A percentile compares a stretch with the other conserved stretches of the same genome.
Conservation (phyloP, 2,797 vertebrate genomes). For the Enteromius radiatus region DNA sequence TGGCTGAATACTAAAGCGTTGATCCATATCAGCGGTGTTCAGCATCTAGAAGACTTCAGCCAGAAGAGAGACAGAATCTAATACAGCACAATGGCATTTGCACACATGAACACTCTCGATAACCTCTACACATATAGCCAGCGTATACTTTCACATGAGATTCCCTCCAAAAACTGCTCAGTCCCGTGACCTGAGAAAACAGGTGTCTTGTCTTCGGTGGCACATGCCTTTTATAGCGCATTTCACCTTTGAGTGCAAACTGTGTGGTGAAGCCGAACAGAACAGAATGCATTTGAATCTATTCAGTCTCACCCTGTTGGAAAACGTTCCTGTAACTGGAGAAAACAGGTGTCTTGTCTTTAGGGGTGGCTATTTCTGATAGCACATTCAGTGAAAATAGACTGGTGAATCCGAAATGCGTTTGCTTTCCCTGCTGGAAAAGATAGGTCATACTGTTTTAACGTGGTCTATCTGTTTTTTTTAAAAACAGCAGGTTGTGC, state of each 20-base stretch:
- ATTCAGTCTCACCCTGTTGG: conserved; percentile 14
- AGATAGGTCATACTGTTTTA: background rate
- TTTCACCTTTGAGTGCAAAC: conserved; percentile 27
- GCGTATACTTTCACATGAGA: background rate
- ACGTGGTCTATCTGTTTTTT: background rate
- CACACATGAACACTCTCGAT: conserved; percentile 34
- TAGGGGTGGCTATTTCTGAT: conserved; percentile 2
- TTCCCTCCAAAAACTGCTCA: conserved; percentile 1
- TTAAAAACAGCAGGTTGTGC: background rate
- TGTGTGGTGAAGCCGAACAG: background rate
- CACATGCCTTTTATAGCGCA: background rate
- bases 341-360: conserved; percentile 24
- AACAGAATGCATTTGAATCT: background rate
- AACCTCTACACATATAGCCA: conserved; percentile 7
- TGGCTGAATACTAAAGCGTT: conserved; percentile 53
- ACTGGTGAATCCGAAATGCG: background rate
- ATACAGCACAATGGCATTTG: conserved; percentile 33
- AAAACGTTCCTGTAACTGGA: background rate
- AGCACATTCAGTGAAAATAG: background rate
- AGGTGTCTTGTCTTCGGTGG: background rate
- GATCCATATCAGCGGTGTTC: conserved; percentile 49
- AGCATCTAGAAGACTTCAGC: conserved; percentile 43
- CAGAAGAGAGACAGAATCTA: conserved; percentile 40
- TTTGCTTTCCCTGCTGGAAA: conserved; percentile 11
- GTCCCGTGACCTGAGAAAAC: conserved; percentile 2